Evolutionary conservation across 1,140 invertebrate species (phyloP).

Genomic region (Thaumetopoea pityocampa): DNA sequence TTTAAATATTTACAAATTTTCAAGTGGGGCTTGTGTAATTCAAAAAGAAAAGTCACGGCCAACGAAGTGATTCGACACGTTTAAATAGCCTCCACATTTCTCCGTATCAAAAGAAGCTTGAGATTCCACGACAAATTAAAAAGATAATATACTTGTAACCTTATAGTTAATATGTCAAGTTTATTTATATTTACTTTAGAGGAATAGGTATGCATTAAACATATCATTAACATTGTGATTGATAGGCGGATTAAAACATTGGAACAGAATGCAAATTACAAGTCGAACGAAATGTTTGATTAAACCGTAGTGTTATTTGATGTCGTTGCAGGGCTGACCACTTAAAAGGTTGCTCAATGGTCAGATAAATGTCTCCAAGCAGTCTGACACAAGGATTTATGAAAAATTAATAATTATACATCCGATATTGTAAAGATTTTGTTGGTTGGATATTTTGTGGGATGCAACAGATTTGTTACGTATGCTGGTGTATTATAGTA

Average conservation of each 20-base stretch:
- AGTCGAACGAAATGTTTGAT: slow-evolving; percentile 12
- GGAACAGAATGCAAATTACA: slow-evolving; percentile 16
- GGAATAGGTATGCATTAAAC: slow-evolving; percentile 1
- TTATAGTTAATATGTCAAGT: slow-evolving; percentile 2
- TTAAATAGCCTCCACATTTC: slow-evolving; percentile 42
- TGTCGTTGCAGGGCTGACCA: slow-evolving; percentile 11
- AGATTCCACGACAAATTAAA: background rate
- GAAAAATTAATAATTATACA: too few relatives aligned
- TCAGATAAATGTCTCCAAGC: slow-evolving; percentile 12
- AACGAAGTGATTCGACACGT: slow-evolving; percentile 26
- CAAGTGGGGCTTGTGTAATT: slow-evolving; percentile 40
- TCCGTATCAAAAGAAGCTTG: slow-evolving; percentile 3
- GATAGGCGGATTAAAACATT: slow-evolving; percentile 14
- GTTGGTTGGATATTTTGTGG: too few relatives aligned
- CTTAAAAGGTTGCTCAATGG: background rate
- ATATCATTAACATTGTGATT: slow-evolving; percentile 15
- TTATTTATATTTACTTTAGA: slow-evolving; percentile 1
- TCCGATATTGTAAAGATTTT: too few relatives aligned
- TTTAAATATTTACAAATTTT: slow-evolving; percentile 47
- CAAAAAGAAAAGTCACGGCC: slow-evolving; percentile 50
- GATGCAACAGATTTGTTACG: too few relatives aligned
- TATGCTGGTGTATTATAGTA: too few relatives aligned
- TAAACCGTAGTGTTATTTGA: slow-evolving; percentile 13
- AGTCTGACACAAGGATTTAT: slow-evolving; percentile 13
- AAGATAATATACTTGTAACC: background rate